Evolutionary conservation across 2,797 vertebrate species (phyloP).

Genomic region (Gymnoscopelus microlampas): DNA sequence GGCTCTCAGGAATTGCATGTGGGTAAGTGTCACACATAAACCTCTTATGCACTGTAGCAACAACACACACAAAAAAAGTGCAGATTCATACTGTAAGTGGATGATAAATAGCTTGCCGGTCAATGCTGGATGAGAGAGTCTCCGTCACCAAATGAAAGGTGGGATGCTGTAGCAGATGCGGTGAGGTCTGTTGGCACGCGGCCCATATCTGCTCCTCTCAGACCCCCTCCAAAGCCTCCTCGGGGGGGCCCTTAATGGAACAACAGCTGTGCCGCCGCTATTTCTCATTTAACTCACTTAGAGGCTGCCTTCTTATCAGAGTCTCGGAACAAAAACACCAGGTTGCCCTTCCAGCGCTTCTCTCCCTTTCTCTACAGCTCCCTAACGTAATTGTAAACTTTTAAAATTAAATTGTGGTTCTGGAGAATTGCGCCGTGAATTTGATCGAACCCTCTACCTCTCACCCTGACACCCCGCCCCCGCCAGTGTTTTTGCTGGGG

Average conservation of each 20-base stretch:
- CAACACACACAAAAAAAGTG: neutral
- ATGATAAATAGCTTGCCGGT: neutral
- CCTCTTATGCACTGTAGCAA: no score
- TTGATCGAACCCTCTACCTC: slow-evolving; percentile 61
- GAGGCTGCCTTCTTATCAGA: slow-evolving; percentile 71
- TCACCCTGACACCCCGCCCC: slow-evolving; percentile 23
- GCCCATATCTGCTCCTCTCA: slow-evolving; percentile 51
- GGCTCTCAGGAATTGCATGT: no score
- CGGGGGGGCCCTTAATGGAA: slow-evolving; percentile 67
- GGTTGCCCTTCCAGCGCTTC: slow-evolving; percentile 62
- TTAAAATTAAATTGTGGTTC: slow-evolving; percentile 73
- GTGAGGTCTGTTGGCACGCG: slow-evolving; percentile 52
- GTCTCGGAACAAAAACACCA: slow-evolving; percentile 67
- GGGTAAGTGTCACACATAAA: no score
- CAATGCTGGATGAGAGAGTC: slow-evolving; percentile 23
- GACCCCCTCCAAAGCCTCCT: slow-evolving; percentile 64
- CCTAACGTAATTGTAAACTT: slow-evolving; percentile 78
- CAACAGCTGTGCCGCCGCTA: slow-evolving; percentile 77
- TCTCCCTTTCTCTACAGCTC: slow-evolving; percentile 53
- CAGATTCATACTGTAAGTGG: neutral
- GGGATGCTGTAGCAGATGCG: slow-evolving; percentile 47
- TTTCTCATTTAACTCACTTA: slow-evolving; percentile 81
- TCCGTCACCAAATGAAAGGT: slow-evolving; percentile 37
- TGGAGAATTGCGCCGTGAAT: slow-evolving; percentile 66
- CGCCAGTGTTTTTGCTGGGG: neutral